Evolutionary conservation across 2,113 vertebrate species (phyloP).

Genomic region (Chamaea fasciata): DNA sequence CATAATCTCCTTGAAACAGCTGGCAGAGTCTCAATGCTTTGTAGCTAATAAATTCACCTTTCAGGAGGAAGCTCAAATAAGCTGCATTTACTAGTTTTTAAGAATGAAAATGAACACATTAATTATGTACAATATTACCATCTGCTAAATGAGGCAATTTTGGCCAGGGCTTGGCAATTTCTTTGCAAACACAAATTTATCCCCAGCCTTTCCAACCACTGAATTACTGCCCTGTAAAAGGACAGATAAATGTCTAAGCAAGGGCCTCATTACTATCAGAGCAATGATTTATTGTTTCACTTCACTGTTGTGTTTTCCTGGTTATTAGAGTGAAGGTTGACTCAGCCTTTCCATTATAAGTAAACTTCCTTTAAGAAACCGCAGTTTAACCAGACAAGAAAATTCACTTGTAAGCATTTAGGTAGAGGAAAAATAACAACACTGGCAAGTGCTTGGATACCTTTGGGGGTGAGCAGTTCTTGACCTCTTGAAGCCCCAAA

Average conservation of each 20-base stretch:
- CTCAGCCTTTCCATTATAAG: neutral
- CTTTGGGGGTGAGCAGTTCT: neutral
- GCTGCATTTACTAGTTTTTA: constrained; percentile 20
- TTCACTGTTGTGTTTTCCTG: constrained; percentile 1
- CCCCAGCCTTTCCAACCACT: constrained; percentile 6
- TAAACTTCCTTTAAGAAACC: neutral
- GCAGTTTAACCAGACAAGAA: neutral
- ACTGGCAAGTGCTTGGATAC: neutral
- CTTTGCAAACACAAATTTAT: neutral
- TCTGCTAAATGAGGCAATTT: constrained; percentile 28
- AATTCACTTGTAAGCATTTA: neutral
- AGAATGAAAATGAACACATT: constrained; percentile 27
- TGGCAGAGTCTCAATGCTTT: neutral
- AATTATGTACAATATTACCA: constrained; percentile 6
- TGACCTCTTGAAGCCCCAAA: neutral
- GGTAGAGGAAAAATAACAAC: neutral
- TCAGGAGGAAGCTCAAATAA: constrained; percentile 21
- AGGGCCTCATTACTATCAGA: constrained; percentile 11
- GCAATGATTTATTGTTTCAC: constrained; percentile 31
- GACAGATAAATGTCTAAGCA: constrained; percentile 24
- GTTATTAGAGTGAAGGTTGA: neutral
- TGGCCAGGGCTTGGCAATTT: neutral
- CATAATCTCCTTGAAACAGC: neutral
- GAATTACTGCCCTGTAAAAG: constrained; percentile 40
- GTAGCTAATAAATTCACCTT: constrained; percentile 51